Base-by-base conservation (phyloP, 1,140 invertebrate genomes). In the Bathynomus jamesi region DNA sequence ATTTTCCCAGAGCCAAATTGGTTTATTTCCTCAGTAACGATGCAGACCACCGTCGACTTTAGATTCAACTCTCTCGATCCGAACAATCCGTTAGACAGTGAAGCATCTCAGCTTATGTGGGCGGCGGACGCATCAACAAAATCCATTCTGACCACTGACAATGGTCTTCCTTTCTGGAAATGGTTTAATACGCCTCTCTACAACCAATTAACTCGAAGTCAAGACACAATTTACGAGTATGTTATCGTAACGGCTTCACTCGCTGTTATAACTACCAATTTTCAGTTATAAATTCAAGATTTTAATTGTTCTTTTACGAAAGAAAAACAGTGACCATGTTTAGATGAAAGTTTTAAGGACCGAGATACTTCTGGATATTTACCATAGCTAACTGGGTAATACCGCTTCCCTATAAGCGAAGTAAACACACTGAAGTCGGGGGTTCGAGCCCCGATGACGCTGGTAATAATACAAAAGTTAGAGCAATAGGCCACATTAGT, bases 181-280 rank as follows among this genome's bases (percentile, higher is more conserved):
- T 85, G 84, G 74, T 87, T 91, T 71, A 83, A 89, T 32, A 94
- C 91, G 0, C 88, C 89, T 0, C 79, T 88, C 4, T 95, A 91
- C 78, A 87, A 83, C 70, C 88, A 87, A 82, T 81, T 95, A 0
- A 84, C 83, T 10, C 83, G 85, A 70, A 86, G 90, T 29, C 90
- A 93, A 76, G 80, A 85, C 62, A 89, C 85, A 76, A 89, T 95
- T 82, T 91, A 76, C 67, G 74, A 72, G 75, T 76, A 65, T 53
- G n/a, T n/a, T n/a, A n/a, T n/a, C n/a, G n/a, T n/a, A n/a, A n/a
- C 10, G 40, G n/a, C n/a, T 53, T 40, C 32, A 40, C 7, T 40
- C 32, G 7, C 17, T 40, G 7, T 40, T 40, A 7, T 40, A 8
- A 40, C 17, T 40, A 40, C 32, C 32, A 7, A 40, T 40, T 40